Base-by-base conservation (phyloP, 2,797 vertebrate species). In the Sebastes oblongus region DNA sequence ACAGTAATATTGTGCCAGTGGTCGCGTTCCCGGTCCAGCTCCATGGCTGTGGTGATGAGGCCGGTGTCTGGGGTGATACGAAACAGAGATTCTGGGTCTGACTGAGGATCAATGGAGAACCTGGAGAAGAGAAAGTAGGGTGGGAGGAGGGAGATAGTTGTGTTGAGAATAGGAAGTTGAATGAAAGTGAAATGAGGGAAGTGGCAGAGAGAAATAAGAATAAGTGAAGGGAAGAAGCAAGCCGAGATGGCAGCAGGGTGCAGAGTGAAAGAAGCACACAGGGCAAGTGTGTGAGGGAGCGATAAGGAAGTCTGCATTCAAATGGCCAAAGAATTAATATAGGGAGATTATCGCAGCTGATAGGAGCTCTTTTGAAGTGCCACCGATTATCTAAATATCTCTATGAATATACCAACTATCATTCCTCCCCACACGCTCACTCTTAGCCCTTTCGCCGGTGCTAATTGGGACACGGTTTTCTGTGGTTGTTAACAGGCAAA, bases 1-100 rank as follows among this genome's bases (percentile, higher is more conserved):
- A 98, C 91, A 0, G 96, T 97, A 67, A 98, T 94, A 91, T 97
- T 97, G 91, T 98, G 96, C 97, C 97, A 98, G 80, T 96, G 93
- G 66, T 94, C 96, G 0, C 93, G 93, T 76, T 98, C 97, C 0
- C 97, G 96, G 93, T 98, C 97, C 88, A 98, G 92, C 71, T 96
- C 95, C 76, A 92, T 91, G 1, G 95, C 96, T 0, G 97, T 97
- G 83, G 94, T 96, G 91, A 98, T 96, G 83, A 96, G 96, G 81
- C 97, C 97, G 0, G 95, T 95, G 88, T 97, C 96, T 0, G 97
- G 95, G 61, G 95, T 94, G 75, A 98, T 97, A 56, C 95, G 96
- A 80, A 98, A 98, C 84, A 97, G 91, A 68, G 92, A 94, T 88
- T 98, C 97, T 0, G 96, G 96, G 72, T 98, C 97, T 8, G 97